Evolutionary conservation across 1,140 invertebrate genomes (phyloP).

Genomic region (Pomacea maculata): DNA sequence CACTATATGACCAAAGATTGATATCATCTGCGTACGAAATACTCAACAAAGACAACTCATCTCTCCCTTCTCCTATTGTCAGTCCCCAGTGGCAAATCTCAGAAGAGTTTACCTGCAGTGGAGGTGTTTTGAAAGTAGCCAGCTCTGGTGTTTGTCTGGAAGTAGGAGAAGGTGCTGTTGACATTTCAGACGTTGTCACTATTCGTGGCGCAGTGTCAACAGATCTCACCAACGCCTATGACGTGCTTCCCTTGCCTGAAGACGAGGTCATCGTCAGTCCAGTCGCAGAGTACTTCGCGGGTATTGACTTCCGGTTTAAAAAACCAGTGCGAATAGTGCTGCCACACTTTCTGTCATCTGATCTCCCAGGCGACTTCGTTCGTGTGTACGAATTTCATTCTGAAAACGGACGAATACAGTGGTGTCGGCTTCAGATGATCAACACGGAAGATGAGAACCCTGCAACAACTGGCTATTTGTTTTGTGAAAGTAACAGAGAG

Average conservation of each 20-base stretch:
- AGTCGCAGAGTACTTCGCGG: conserved; percentile 6
- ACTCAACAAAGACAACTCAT: no score
- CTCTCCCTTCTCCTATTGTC: background rate
- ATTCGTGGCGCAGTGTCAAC: background rate
- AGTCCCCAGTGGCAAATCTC: background rate
- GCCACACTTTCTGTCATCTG: conserved; percentile 3
- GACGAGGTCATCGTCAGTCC: background rate
- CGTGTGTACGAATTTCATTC: background rate
- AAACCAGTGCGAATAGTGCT: background rate
- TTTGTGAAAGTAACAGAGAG: background rate
- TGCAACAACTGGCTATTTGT: background rate
- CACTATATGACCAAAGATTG: no score
- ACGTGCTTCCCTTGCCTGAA: background rate
- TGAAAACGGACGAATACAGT: background rate
- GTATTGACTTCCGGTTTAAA: background rate
- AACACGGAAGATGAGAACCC: background rate
- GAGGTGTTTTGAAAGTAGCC: background rate
- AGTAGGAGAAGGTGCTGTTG: background rate
- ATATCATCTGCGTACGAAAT: no score
- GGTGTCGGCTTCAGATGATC: background rate
- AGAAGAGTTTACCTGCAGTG: background rate
- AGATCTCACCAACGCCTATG: background rate
- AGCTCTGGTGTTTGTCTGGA: background rate
- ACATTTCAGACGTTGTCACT: background rate
- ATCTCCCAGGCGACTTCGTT: background rate